Conservation (phyloP, 2,797 vertebrate species). For the Poecilia gillii region DNA sequence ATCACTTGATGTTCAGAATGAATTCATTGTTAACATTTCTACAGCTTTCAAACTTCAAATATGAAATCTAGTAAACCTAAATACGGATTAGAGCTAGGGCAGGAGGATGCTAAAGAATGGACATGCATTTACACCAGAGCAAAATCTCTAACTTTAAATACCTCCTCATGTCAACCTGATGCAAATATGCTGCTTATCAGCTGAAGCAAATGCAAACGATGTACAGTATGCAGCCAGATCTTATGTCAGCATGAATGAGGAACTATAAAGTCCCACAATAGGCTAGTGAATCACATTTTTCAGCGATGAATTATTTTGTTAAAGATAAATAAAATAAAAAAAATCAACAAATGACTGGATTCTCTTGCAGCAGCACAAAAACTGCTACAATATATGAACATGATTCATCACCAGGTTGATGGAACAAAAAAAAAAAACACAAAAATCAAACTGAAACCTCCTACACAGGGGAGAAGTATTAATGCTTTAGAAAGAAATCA, state of each 20-base stretch:
- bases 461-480: background rate
- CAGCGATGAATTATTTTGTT: background rate
- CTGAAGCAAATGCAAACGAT: slow-evolving; percentile 20
- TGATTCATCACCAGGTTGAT: slow-evolving; percentile 38
- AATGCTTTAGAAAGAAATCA: background rate
- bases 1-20: background rate
- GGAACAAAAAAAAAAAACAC: slow-evolving; percentile 1
- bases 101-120: background rate
- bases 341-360: slow-evolving; percentile 10
- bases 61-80: background rate
- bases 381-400: slow-evolving; percentile 19
- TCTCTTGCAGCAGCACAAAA: slow-evolving; percentile 22
- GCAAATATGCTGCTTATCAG: slow-evolving; percentile 17
- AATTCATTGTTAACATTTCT: background rate
- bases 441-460: slow-evolving; percentile 40
- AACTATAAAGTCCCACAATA: slow-evolving; percentile 11
- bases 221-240: slow-evolving; percentile 26
- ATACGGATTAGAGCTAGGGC: background rate
- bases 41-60: background rate
- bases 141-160: slow-evolving; percentile 2
- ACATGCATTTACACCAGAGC: background rate
- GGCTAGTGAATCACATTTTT: slow-evolving; percentile 34
- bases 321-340: slow-evolving; percentile 24
- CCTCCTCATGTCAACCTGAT: slow-evolving; percentile 15
- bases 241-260: slow-evolving; percentile 23